Conservation (phyloP, 2,888 invertebrate genomes). For the Yponomeuta cagnagella region DNA sequence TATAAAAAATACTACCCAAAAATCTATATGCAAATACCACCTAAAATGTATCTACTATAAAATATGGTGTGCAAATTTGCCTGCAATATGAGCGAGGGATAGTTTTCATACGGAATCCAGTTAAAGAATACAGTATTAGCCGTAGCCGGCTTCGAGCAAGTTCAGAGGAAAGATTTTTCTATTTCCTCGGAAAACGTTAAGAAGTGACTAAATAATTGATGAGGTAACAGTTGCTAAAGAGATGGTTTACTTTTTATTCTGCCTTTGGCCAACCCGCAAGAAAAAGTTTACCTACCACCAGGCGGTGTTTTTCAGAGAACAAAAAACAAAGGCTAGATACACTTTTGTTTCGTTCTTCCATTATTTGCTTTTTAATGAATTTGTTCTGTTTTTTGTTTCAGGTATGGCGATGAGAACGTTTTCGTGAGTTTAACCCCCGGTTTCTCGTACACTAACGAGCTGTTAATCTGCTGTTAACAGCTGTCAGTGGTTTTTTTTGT, state of each 20-base stretch:
- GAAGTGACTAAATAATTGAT: slow-evolving; percentile 18
- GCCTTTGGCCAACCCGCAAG: not conserved
- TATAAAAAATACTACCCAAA: too few species aligned
- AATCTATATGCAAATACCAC: too few species aligned
- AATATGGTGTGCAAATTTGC: too few species aligned
- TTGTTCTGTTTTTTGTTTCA: not conserved
- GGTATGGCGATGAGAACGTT: not conserved
- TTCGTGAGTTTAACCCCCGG: not conserved
- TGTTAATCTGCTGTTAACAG: too few species aligned
- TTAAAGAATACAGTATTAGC: not conserved
- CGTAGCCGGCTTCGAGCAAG: not conserved
- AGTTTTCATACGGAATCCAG: not conserved
- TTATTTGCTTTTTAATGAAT: not conserved
- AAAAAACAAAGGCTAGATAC: not conserved
- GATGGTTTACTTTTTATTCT: not conserved
- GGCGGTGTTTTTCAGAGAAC: not conserved
- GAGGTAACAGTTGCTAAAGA: slow-evolving; percentile 10
- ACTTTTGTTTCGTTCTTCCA: not conserved
- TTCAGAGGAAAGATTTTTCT: slow-evolving; percentile 19
- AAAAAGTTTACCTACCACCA: not conserved
- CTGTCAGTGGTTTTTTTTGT: too few species aligned
- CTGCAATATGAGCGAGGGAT: too few species aligned
- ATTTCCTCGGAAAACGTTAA: slow-evolving; percentile 18
- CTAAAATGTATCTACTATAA: too few species aligned
- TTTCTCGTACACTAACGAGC: too few species aligned